Evolutionary conservation across 2,888 invertebrate genomes (phyloP).

Genomic region (Troides oblongomaculatus): DNA sequence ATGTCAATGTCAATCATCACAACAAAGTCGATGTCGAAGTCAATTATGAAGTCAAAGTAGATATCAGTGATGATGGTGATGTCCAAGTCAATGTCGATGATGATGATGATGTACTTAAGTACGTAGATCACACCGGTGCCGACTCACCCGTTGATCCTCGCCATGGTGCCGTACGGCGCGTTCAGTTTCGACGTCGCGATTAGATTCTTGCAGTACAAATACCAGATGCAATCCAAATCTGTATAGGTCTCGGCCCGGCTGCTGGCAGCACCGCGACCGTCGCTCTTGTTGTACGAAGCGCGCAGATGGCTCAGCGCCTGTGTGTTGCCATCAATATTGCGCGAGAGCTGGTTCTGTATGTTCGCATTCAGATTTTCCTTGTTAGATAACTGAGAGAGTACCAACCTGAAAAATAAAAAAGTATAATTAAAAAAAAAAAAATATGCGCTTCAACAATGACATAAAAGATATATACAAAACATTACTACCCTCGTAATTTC

Average conservation of each 20-base stretch:
- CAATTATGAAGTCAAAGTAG: no score
- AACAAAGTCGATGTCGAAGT: no score
- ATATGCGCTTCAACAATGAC: no score
- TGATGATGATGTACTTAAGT: neutral
- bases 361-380: slow-evolving; percentile 46
- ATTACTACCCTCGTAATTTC: no score
- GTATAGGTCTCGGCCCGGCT: slow-evolving; percentile 47
- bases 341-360: slow-evolving; percentile 56
- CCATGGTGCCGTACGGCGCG: slow-evolving; percentile 79
- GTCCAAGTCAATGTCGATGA: no score
- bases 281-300: slow-evolving; percentile 48
- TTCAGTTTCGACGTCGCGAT: slow-evolving; percentile 73
- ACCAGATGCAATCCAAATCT: slow-evolving; percentile 80
- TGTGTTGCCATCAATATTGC: slow-evolving; percentile 62
- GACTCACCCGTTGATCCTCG: slow-evolving; percentile 80
- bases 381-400: slow-evolving; percentile 56
- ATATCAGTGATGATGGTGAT: no score
- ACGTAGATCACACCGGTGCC: neutral
- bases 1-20: no score
- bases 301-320: slow-evolving; percentile 63
- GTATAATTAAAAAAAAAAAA: no score
- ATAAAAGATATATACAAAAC: no score
- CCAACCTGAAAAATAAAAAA: slow-evolving; percentile 48
- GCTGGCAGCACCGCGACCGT: slow-evolving; percentile 45
- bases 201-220: slow-evolving; percentile 79